Evolutionary conservation across 2,113 vertebrate species (phyloP).

Genomic region (Cettia cetti): DNA sequence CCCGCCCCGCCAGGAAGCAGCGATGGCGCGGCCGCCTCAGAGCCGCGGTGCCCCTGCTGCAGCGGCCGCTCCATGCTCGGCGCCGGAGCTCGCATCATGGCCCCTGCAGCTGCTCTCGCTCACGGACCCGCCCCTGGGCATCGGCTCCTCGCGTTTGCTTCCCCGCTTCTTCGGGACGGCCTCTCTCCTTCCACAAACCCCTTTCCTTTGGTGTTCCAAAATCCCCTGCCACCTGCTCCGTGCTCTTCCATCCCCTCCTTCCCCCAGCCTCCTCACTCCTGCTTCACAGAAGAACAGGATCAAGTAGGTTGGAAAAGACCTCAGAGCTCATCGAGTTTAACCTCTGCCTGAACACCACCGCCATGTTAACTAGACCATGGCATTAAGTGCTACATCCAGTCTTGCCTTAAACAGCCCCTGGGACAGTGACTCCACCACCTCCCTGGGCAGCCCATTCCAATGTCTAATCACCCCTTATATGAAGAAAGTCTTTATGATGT

Average conservation of each 20-base stretch:
- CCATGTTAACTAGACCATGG: not conserved
- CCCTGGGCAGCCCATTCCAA: not conserved
- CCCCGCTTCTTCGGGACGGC: no score
- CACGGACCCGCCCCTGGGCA: rapidly evolving
- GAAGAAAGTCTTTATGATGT: not conserved
- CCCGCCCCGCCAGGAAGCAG: not conserved
- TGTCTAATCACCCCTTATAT: not conserved
- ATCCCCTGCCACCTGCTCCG: not conserved
- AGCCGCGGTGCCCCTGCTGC: no score
- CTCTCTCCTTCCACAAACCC: no score
- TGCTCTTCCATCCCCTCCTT: not conserved
- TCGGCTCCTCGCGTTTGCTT: no score
- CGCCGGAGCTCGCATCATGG: rapidly evolving
- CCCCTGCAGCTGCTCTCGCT: not conserved
- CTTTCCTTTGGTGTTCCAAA: not conserved
- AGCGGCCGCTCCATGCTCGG: not conserved
- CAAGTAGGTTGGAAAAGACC: not conserved
- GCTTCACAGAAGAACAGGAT: not conserved
- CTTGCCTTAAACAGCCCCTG: not conserved
- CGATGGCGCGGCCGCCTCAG: no score
- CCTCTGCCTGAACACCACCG: not conserved
- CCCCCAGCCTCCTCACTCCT: no score
- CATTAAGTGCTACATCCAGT: not conserved
- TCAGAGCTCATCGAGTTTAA: not conserved
- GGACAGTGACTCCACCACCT: not conserved